Conservation (phyloP, 2,888 invertebrate genomes). For the Latrodectus elegans region DNA sequence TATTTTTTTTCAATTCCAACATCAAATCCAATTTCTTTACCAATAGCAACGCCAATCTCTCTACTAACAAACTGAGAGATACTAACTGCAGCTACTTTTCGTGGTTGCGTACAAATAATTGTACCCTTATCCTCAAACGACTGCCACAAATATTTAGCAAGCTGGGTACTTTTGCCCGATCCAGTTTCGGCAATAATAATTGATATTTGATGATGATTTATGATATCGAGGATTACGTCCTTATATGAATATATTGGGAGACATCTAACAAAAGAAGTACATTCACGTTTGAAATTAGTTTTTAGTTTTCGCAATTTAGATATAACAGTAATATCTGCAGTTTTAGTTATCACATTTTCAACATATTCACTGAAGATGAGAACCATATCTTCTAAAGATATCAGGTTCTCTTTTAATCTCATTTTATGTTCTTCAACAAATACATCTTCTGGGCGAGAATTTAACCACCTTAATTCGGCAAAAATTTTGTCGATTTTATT, state of each 20-base stretch:
- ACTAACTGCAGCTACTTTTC: conserved; percentile 75
- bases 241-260: conserved; percentile 68
- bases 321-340: neutral
- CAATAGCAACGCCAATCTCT: conserved; percentile 73
- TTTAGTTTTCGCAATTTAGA: conserved; percentile 32
- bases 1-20: conserved; percentile 72
- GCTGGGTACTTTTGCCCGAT: conserved; percentile 76
- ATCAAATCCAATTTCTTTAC: conserved; percentile 72
- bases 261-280: conserved; percentile 40
- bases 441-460: neutral
- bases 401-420: conserved; percentile 16
- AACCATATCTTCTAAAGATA: conserved; percentile 23
- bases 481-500: conserved; percentile 16
- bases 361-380: conserved; percentile 13
- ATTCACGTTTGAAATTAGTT: conserved; percentile 46
- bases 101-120: conserved; percentile 75
- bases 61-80: conserved; percentile 74
- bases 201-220: conserved; percentile 72
- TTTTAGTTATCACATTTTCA: neutral
- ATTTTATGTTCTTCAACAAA: neutral
- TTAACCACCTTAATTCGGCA: conserved; percentile 1
- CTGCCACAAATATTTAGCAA: conserved; percentile 74
- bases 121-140: conserved; percentile 72
- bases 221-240: conserved; percentile 27
- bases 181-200: conserved; percentile 75